Conservation (phyloP, 2,113 vertebrate species). For the Protobothrops flavoviridis region DNA sequence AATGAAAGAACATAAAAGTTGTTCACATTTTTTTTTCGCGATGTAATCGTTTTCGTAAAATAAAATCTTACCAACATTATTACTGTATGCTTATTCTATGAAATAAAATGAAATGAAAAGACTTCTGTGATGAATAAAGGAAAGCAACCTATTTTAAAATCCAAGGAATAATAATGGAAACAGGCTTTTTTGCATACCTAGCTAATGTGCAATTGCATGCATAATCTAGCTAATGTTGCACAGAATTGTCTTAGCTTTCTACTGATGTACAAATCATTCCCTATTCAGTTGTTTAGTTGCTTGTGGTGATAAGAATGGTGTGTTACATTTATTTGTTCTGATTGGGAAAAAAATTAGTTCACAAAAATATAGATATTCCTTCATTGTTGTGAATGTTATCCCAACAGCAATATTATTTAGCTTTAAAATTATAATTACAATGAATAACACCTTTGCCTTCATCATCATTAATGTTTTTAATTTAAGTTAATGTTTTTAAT, state of each 20-base stretch:
- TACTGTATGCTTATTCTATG: not conserved
- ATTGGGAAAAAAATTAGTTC: not conserved
- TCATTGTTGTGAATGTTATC: not conserved
- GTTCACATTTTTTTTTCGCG: too few relatives aligned
- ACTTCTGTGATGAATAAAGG: not conserved
- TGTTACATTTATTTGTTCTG: not conserved
- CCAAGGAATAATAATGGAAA: not conserved
- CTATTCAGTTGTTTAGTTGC: not conserved
- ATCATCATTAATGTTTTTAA: not conserved
- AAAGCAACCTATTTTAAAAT: not conserved
- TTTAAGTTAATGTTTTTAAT: not conserved
- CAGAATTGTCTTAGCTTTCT: not conserved
- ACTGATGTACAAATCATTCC: not conserved
- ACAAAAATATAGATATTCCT: not conserved
- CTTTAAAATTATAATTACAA: not conserved
- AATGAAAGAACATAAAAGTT: not conserved
- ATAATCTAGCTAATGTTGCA: not conserved
- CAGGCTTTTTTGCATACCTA: not conserved
- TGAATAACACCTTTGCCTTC: not conserved
- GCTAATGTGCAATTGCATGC: not conserved
- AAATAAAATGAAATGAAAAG: not conserved
- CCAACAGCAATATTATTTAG: not conserved
- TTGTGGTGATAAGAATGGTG: not conserved
- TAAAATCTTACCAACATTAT: not conserved
- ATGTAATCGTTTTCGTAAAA: not conserved